A percentile compares a stretch with the other conserved stretches of the same genome.
Conservation (phyloP, 1,140 invertebrate genomes). For the Adelges cooleyi region DNA sequence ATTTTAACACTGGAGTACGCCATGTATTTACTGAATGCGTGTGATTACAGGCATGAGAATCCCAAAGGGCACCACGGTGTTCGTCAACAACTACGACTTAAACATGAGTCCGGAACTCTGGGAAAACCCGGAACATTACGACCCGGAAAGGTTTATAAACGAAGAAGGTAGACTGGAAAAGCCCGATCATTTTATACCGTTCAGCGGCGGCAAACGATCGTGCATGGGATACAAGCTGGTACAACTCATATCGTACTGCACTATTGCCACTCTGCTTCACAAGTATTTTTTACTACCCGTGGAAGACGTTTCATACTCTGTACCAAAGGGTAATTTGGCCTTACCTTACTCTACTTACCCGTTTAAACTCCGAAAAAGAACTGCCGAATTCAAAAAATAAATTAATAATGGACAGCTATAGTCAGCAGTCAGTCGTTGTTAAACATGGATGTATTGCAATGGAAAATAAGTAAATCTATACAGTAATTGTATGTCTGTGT, state of each 20-base stretch:
- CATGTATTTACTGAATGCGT: not conserved
- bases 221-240: constrained; percentile 81
- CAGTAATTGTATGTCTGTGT: too few relatives aligned
- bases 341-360: constrained; percentile 34
- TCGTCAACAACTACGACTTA: constrained; percentile 78
- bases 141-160: constrained; percentile 60
- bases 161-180: constrained; percentile 38
- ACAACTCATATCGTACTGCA: constrained; percentile 58
- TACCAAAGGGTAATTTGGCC: constrained; percentile 35
- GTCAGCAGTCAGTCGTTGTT: not conserved
- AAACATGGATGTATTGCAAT: too few relatives aligned
- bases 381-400: too few relatives aligned
- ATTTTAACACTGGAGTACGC: not conserved
- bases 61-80: constrained; percentile 66
- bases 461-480: too few relatives aligned
- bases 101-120: constrained; percentile 64
- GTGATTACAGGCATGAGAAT: constrained; percentile 40
- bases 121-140: constrained; percentile 57
- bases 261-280: constrained; percentile 54
- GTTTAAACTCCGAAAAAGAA: constrained; percentile 31
- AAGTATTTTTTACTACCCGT: constrained; percentile 32
- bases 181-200: constrained; percentile 66
- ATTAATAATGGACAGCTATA: too few relatives aligned
- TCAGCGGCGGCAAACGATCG: constrained; percentile 71
- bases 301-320: constrained; percentile 28